Base-by-base conservation (phyloP, 2,113 vertebrate species). In the Platysteira castanea region DNA sequence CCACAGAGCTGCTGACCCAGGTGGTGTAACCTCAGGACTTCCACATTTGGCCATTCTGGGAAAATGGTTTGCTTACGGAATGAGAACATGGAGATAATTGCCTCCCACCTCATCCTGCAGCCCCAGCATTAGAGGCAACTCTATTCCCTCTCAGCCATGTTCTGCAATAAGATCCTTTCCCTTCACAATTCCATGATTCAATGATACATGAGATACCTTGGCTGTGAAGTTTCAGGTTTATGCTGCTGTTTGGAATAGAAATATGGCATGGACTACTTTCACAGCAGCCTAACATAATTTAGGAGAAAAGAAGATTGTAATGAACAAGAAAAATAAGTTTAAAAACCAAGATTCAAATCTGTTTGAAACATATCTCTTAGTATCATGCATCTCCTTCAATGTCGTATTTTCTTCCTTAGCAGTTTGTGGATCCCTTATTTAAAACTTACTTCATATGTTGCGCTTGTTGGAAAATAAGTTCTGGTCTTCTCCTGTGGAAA, bases 401-500 rank as follows among this genome's bases (percentile, higher is more conserved):
- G 54, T 10, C 6, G 0, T 64, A 53, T 90, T 80, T 94, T 70
- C 52, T 50, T 56, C 69, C 21, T 70, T 41, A 60, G 46, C 5
- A 63, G 42, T 91, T 83, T 83, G 26, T 82, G 53, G 77, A 83
- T 95, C 17, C 30, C 71, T 95, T 91, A 64, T 73, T 90, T 93
- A 79, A 53, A 96, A 81, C 92, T 59, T 87, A 78, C 31, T 90
- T 96, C 33, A 71, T 89, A 73, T 95, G 53, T 68, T 91, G 53
- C 31, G 6, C 44, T 59, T 85, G n/a, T 49, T 96, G 85, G 83
- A 96, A 97, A 96, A 91, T 53, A 94, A 93, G 47, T 87, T 96
- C 78, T 95, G 75, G 71, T 95, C 73, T 94, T 95, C 96, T 96
- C 79, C 86, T 86, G 57, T 85, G 74, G 89, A 96, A 97, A 93